A percentile compares a stretch with the other conserved stretches of the same genome.
phyloP scores from a whole-genome alignment of 2,113 vertebrate genomes.

The Spermophilus dauricus region DNA sequence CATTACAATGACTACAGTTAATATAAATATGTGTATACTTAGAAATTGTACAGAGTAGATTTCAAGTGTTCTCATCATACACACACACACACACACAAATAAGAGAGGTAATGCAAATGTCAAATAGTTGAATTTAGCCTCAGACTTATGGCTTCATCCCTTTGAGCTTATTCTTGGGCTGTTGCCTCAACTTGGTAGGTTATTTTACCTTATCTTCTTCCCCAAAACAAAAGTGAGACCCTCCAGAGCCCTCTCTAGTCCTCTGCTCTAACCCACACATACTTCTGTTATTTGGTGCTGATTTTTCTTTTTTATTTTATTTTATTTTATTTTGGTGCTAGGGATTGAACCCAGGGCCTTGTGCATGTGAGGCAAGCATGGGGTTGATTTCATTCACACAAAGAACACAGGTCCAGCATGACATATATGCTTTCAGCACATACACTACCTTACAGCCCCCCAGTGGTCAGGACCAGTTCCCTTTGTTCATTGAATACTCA shows the following conservation, averaged over 20 bases:
- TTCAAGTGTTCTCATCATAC: not conserved
- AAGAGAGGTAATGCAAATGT: not conserved
- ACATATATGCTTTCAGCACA: not conserved
- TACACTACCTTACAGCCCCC: not conserved
- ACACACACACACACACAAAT: not conserved
- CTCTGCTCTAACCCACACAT: not conserved
- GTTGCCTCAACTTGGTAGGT: not conserved
- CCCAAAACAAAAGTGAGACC: not conserved
- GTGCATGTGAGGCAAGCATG: no score
- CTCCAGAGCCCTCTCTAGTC: not conserved
- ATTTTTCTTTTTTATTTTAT: not conserved
- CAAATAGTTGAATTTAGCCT: not conserved
- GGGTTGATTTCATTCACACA: not conserved
- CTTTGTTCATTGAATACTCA: not conserved
- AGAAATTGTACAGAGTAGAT: not conserved
- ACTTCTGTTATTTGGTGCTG: not conserved
- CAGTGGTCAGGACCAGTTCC: not conserved
- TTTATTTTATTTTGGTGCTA: no score
- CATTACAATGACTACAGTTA: not conserved
- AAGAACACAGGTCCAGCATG: not conserved
- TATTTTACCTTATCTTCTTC: not conserved
- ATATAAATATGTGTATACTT: not conserved
- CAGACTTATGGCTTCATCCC: not conserved
- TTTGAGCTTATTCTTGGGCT: not conserved
- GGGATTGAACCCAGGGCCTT: no score